A percentile compares a stretch with the other conserved stretches of the same genome.
These are phyloP conservation scores for Entelurus aequoreus DNA, from an alignment of 2,113 vertebrate species.

Conservation along the genomic window DNA sequence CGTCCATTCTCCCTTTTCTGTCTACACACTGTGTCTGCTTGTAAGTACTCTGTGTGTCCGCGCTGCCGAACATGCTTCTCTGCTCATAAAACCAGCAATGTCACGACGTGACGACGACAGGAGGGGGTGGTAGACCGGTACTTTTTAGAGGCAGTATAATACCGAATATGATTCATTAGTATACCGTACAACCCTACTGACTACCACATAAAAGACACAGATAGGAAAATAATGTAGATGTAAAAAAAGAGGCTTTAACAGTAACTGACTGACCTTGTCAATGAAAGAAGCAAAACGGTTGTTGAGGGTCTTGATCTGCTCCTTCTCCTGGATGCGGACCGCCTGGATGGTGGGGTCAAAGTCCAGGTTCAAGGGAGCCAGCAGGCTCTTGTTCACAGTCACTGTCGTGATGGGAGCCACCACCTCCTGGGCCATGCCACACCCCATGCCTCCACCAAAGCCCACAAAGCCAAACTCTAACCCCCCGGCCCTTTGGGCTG, in stretches of 20 bases:
- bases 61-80: no score
- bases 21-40: no score
- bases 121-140: no score
- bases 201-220: no score
- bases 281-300: constrained; percentile 78
- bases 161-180: no score
- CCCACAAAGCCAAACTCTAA: constrained; percentile 56
- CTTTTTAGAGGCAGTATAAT: no score
- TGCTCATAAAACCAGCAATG: no score
- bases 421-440: constrained; percentile 42
- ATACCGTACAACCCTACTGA: no score
- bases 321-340: constrained; percentile 74
- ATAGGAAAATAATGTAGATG: neutral
- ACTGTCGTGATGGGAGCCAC: constrained; percentile 68
- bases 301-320: constrained; percentile 79
- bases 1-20: no score
- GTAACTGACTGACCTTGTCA: constrained; percentile 68
- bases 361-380: constrained; percentile 71
- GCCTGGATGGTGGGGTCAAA: constrained; percentile 75
- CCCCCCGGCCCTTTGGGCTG: constrained; percentile 49
- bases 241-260: no score
- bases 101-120: no score
- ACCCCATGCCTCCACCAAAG: constrained; percentile 49
- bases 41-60: no score
- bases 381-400: constrained; percentile 73